phyloP scores from a whole-genome alignment of 2,797 vertebrate species.

The Sternarchorhynchus goeldii region DNA sequence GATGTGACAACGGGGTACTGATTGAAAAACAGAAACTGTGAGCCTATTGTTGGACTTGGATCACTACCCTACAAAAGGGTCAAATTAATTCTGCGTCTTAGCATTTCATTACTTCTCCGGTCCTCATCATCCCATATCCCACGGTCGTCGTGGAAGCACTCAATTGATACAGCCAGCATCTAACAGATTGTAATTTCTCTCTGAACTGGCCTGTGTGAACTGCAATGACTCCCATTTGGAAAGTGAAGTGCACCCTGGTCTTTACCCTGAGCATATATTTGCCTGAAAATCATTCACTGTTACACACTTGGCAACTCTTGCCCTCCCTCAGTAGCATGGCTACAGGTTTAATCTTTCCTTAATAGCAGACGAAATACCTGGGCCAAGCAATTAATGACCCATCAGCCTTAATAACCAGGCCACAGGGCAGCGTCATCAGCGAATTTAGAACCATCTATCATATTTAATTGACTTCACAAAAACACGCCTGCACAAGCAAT shows the following conservation, averaged over 20 bases:
- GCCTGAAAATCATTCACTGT: slow-evolving; percentile 37
- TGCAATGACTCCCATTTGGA: slow-evolving; percentile 38
- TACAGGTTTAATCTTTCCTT: slow-evolving; percentile 38
- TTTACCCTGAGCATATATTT: slow-evolving; percentile 26
- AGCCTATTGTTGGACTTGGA: background rate
- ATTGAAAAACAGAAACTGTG: background rate
- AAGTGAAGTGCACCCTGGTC: slow-evolving; percentile 28
- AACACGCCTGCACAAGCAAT: background rate
- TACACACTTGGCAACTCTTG: slow-evolving; percentile 31
- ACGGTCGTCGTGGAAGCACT: slow-evolving; percentile 11
- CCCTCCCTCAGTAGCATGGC: background rate
- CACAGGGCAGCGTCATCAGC: slow-evolving; percentile 10
- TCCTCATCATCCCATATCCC: slow-evolving; percentile 1
- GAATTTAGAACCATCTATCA: slow-evolving; percentile 36
- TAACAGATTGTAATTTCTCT: slow-evolving; percentile 30
- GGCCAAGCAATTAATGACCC: slow-evolving; percentile 48
- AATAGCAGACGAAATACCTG: slow-evolving; percentile 28
- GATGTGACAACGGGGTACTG: background rate
- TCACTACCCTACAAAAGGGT: background rate
- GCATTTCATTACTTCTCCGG: slow-evolving; percentile 14
- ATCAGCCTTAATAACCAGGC: slow-evolving; percentile 3
- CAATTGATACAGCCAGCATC: background rate
- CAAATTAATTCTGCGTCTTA: slow-evolving; percentile 38
- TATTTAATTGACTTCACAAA: slow-evolving; percentile 38
- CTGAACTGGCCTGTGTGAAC: slow-evolving; percentile 27